phyloP scores from a whole-genome alignment of 2,797 vertebrate species.

The Rhadinocentrus ornatus region DNA sequence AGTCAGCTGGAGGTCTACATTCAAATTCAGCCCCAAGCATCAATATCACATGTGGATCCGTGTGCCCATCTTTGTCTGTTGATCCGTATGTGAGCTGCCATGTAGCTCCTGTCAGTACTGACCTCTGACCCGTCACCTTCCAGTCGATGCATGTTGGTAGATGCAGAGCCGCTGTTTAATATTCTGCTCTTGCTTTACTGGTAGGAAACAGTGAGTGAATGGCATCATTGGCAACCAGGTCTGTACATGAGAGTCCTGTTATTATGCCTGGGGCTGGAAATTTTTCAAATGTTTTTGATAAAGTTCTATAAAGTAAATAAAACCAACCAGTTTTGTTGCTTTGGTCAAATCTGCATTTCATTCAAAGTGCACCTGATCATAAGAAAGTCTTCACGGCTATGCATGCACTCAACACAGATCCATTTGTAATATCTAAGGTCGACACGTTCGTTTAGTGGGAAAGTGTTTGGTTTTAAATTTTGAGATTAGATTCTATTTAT shows the following conservation, averaged over 20 bases:
- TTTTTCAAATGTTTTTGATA: too few relatives aligned
- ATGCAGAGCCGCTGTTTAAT: constrained; percentile 5
- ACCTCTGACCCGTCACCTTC: constrained; percentile 31
- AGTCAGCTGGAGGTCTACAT: constrained; percentile 77
- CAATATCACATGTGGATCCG: constrained; percentile 7
- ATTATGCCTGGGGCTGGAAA: neutral
- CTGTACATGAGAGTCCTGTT: neutral
- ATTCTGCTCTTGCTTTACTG: constrained; percentile 1
- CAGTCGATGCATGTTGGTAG: neutral
- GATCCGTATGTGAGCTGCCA: constrained; percentile 27
- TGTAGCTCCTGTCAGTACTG: constrained; percentile 21
- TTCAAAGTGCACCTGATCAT: too few relatives aligned
- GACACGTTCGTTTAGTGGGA: too few relatives aligned
- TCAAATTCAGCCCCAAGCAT: constrained; percentile 60
- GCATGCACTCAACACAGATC: too few relatives aligned
- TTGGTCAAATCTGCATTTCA: too few relatives aligned
- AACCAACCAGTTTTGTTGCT: too few relatives aligned
- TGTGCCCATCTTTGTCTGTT: constrained; percentile 22
- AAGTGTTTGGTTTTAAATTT: too few relatives aligned
- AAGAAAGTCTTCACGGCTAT: too few relatives aligned
- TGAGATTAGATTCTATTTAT: too few relatives aligned
- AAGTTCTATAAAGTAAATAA: too few relatives aligned
- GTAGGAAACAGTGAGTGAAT: neutral
- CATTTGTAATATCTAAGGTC: too few relatives aligned
- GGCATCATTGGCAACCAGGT: neutral